phyloP scores from a whole-genome alignment of 2,888 invertebrate species.

The Acanthosepion lycidas region DNA sequence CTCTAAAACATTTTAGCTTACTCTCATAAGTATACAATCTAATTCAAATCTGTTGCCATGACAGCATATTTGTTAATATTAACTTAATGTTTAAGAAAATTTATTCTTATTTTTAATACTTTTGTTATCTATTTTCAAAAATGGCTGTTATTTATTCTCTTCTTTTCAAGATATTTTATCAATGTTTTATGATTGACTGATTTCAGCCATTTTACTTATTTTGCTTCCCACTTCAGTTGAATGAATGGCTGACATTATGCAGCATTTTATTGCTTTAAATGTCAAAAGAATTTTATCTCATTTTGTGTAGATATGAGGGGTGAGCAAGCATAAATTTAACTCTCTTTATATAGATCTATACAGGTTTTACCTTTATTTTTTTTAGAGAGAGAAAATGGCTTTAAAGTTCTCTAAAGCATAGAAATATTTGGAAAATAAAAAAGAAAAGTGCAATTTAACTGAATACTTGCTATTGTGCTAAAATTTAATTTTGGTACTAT shows the following conservation, averaged over 20 bases:
- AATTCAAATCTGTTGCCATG: too few relatives aligned
- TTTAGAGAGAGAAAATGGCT: neutral
- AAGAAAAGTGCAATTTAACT: too few relatives aligned
- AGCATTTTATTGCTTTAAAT: conserved; percentile 33
- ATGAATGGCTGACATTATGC: conserved; percentile 15
- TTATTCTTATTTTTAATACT: too few relatives aligned
- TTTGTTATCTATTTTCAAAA: too few relatives aligned
- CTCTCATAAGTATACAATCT: too few relatives aligned
- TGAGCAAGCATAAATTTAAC: neutral
- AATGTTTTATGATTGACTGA: neutral
- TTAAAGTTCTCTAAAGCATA: neutral
- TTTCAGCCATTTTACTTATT: neutral
- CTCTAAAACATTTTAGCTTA: too few relatives aligned
- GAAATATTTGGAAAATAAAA: neutral
- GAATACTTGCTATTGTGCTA: too few relatives aligned
- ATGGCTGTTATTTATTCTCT: too few relatives aligned
- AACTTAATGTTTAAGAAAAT: too few relatives aligned
- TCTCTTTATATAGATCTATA: neutral
- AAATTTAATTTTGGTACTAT: too few relatives aligned
- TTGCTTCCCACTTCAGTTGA: neutral
- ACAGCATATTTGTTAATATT: too few relatives aligned
- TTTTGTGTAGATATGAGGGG: neutral
- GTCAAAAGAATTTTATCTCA: conserved; percentile 18
- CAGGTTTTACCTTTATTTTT: neutral
- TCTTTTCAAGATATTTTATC: neutral